Percentiles rank a stretch among this genome's conserved stretches.
phyloP scores from a whole-genome alignment of 2,113 vertebrate genomes.

The Melospiza melodia region DNA sequence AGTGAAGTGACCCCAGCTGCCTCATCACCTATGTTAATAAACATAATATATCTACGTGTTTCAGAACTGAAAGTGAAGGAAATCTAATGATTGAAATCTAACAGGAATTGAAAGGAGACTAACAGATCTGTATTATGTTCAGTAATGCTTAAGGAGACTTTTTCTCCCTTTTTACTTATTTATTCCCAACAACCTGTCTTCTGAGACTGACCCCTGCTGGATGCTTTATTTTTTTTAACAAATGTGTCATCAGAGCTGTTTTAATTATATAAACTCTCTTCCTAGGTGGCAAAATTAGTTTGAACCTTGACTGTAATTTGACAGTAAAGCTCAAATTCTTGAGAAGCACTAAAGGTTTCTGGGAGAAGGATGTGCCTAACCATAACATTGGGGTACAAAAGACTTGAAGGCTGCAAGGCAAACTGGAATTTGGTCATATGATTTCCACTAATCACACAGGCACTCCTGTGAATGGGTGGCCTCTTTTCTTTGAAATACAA shows the following conservation, averaged over 20 bases:
- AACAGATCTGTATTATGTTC: neutral
- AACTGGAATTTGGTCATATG: neutral
- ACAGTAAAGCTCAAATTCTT: neutral
- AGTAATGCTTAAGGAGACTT: neutral
- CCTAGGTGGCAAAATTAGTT: neutral
- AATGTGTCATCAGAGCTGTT: neutral
- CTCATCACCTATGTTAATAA: neutral
- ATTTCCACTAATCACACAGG: neutral
- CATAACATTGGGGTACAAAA: rapidly evolving
- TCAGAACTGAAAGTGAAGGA: neutral
- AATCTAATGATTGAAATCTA: neutral
- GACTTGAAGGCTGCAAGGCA: neutral
- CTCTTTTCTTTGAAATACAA: neutral
- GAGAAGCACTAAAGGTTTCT: neutral
- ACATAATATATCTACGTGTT: neutral
- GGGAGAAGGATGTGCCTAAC: neutral
- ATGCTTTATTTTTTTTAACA: neutral
- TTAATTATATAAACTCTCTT: neutral
- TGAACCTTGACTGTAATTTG: neutral
- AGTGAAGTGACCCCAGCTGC: neutral
- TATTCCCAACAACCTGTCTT: neutral
- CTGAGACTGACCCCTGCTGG: neutral
- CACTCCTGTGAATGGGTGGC: rapidly evolving
- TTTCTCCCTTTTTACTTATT: neutral
- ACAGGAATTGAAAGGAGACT: neutral